phyloP scores from a whole-genome alignment of 2,113 vertebrate genomes.

The Epinephelus fuscoguttatus region DNA sequence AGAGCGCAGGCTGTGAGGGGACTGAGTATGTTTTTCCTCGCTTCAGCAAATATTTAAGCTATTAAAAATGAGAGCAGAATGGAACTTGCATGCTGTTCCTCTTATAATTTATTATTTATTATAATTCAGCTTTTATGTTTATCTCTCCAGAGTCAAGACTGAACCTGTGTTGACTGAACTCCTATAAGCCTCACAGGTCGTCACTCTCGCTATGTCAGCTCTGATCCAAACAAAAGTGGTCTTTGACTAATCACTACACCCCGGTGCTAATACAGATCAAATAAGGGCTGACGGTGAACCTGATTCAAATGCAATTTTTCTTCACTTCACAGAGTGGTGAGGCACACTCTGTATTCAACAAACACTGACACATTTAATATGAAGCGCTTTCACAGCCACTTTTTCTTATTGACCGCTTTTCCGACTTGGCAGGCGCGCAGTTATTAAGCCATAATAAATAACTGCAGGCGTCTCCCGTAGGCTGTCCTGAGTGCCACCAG shows the following conservation, averaged over 20 bases:
- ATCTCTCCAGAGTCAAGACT: conserved; percentile 38
- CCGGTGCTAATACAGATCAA: conserved; percentile 49
- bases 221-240: conserved; percentile 56
- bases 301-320: conserved; percentile 65
- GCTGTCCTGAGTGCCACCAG: conserved; percentile 36
- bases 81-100: conserved; percentile 25
- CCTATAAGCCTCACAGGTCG: conserved; percentile 29
- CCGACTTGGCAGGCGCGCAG: conserved; percentile 64
- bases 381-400: conserved; percentile 68
- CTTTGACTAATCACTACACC: conserved; percentile 60
- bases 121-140: conserved; percentile 49
- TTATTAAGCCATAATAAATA: conserved; percentile 78
- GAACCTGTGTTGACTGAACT: conserved; percentile 43
- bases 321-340: conserved; percentile 51
- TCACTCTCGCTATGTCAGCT: conserved; percentile 40
- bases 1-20: conserved; percentile 1
- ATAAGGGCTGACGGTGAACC: conserved; percentile 66
- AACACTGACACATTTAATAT: conserved; percentile 73
- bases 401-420: conserved; percentile 73
- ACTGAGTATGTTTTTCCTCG: conserved; percentile 32
- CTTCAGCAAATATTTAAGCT: conserved; percentile 53
- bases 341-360: conserved; percentile 65
- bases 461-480: conserved; percentile 56
- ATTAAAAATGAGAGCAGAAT: conserved; percentile 37
- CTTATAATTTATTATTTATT: conserved; percentile 51